Percentiles rank a stretch among this genome's conserved stretches.
phyloP scores from a whole-genome alignment of 1,140 invertebrate genomes.

The Cherax destructor region DNA sequence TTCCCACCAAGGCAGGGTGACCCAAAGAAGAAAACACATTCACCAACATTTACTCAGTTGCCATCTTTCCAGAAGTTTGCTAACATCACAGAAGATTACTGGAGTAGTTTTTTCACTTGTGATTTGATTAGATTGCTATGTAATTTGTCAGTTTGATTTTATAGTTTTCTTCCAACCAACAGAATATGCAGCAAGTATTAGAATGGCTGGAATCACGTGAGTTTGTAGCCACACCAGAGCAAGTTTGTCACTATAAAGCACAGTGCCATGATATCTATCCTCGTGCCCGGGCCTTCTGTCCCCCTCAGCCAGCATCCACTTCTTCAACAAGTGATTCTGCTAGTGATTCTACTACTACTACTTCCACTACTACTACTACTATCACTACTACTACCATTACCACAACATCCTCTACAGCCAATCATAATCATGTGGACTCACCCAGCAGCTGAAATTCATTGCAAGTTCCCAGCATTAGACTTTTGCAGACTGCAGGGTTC shows the following conservation, averaged over 20 bases:
- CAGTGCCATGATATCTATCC: slow-evolving; percentile 85
- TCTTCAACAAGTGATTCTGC: slow-evolving; percentile 21
- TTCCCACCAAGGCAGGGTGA: too few species aligned
- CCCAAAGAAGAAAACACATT: too few species aligned
- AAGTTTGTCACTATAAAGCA: slow-evolving; percentile 82
- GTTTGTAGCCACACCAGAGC: slow-evolving; percentile 84
- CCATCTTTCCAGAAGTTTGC: too few species aligned
- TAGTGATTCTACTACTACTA: slow-evolving; percentile 26
- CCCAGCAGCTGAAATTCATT: slow-evolving; percentile 53
- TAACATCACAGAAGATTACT: too few species aligned
- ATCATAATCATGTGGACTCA: slow-evolving; percentile 58
- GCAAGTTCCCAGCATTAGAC: slow-evolving; percentile 21
- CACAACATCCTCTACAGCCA: slow-evolving; percentile 36
- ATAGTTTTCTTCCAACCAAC: slow-evolving; percentile 72
- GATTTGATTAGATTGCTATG: too few species aligned
- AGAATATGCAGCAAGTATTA: slow-evolving; percentile 87
- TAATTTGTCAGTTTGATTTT: too few species aligned
- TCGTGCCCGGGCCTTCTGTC: slow-evolving; percentile 75
- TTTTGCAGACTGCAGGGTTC: slow-evolving; percentile 27
- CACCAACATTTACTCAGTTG: too few species aligned
- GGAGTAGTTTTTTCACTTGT: too few species aligned
- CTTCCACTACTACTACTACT: background rate
- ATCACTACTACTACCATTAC: slow-evolving; percentile 1
- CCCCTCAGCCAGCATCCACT: slow-evolving; percentile 71
- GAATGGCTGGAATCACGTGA: slow-evolving; percentile 85